Base-by-base conservation (phyloP, 1,140 invertebrate genomes). In the Agrypnia vestita region DNA sequence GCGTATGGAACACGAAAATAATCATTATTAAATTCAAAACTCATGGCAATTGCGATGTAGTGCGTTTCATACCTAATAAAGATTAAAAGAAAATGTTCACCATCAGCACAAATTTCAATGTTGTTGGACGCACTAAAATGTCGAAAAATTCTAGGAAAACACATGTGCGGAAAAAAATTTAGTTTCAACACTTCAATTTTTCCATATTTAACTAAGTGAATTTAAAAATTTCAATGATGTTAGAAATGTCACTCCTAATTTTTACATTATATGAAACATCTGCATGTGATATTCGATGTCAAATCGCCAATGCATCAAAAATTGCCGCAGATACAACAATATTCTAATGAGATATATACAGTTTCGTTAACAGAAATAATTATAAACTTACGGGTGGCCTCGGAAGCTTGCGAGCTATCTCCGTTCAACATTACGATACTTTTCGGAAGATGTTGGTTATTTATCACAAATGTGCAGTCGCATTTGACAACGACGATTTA, bases 331-430 rank as follows among this genome's bases (percentile, higher is more conserved):
- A 7, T 15, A 76, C 74, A 76, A 76, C 61, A 64, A 69, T 69
- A 69, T 69, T 49, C 19, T 11, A n/a, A 21, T 25, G 21, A 62
- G 19, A 59, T 13, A 69, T 46, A 69, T 44, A 69, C 64, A 3
- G 25, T 25, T 19, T 10, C 64, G 69, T 21, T 21, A 4, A 73
- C 13, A 53, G 9, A 73, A 53, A 47, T 47, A 69, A 7, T 53
- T 25, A 25, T 49, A 13, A 69, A 78, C 81, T 80, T 64, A 82
- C 81, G 81, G 64, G 81, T 74, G 17, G 81, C 56, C 21, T 82
- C 81, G 1, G 78, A 80, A 35, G 81, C 78, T 67, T 78, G 81
- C 21, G 81, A 82, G 78, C 81, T 82, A 78, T 82, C 81, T 59
- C 81, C 81, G 81, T 82, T 82, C 67, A 78, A 62, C 77, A 82